phyloP scores from a whole-genome alignment of 1,140 invertebrate species.

The Oedothorax gibbosus region DNA sequence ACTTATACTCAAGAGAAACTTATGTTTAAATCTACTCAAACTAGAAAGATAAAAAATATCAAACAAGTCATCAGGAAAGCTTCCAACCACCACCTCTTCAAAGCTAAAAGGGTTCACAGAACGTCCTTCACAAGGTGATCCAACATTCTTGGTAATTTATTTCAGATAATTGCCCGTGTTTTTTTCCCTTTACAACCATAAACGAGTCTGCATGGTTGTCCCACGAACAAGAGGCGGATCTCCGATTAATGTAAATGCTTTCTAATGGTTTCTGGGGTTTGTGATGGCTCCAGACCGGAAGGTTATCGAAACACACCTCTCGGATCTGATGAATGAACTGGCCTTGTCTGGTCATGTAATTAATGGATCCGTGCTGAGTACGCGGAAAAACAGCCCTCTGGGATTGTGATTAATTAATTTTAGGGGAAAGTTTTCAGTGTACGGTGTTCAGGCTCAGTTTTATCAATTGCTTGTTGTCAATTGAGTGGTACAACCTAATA shows the following conservation, averaged over 20 bases:
- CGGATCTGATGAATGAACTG: neutral
- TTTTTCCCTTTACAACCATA: neutral
- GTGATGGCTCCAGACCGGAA: neutral
- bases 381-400: no score
- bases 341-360: neutral
- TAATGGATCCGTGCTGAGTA: no score
- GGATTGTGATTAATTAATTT: no score
- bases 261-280: neutral
- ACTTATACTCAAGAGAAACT: no score
- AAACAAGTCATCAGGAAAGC: no score
- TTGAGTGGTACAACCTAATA: no score
- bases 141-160: constrained; percentile 31
- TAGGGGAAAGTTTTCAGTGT: no score
- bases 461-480: no score
- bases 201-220: neutral
- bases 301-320: neutral
- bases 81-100: no score
- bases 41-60: no score
- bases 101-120: neutral
- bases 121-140: constrained; percentile 26
- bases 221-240: constrained; percentile 15
- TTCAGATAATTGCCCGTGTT: constrained; percentile 20
- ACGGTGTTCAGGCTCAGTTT: no score
- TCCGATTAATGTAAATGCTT: constrained; percentile 14
- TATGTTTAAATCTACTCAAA: no score